Base-by-base conservation (phyloP, 2,888 invertebrate genomes). In the Dryocosmus kuriphilus region DNA sequence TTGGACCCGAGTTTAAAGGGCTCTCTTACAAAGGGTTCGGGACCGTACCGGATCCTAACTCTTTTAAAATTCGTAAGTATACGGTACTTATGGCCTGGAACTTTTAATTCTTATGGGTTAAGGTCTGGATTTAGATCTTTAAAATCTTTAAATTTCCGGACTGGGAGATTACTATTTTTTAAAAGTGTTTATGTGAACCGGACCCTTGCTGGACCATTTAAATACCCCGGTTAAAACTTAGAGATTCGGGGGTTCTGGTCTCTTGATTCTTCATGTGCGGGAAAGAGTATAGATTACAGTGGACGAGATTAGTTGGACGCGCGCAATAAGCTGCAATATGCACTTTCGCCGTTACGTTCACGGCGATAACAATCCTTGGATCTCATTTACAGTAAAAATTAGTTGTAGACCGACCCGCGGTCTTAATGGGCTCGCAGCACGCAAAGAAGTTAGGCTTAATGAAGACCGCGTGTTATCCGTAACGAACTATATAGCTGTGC, bases 361-460 rank as follows among this genome's bases (percentile, higher is more conserved):
- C 61, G 71, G 24, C 35, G 78, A 77, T 80, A 79, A 80, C 79
- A 77, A 81, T 80, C 80, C 80, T 85, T 84, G 87, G 90, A 89
- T 90, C 90, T 90, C 90, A 89, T 90, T 90, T 89, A 88, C 89
- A 85, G 89, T 89, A 90, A 88, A 90, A 90, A 90, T 90, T 90
- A 89, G 89, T 89, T 86, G 89, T 88, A 88, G 88, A 86, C 85
- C 85, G 88, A 85, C 85, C 83, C 82, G 83, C 81, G 86, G 83
- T 77, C 82, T 89, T 89, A 90, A 90, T 90, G 89, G 88, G 84
- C 85, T 83, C 85, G 77, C 85, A 86, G 85, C 90, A 90, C 90
- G 90, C 90, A 87, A 89, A 83, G 84, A 89, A 87, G 83, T 78
- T 81, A 85, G 86, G 85, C 89, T 89, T 89, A 90, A 90, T 88